These are phyloP conservation scores for Pemphigus obesinymphae DNA, from an alignment of 1,140 invertebrate genomes.

Conservation along the genomic window DNA sequence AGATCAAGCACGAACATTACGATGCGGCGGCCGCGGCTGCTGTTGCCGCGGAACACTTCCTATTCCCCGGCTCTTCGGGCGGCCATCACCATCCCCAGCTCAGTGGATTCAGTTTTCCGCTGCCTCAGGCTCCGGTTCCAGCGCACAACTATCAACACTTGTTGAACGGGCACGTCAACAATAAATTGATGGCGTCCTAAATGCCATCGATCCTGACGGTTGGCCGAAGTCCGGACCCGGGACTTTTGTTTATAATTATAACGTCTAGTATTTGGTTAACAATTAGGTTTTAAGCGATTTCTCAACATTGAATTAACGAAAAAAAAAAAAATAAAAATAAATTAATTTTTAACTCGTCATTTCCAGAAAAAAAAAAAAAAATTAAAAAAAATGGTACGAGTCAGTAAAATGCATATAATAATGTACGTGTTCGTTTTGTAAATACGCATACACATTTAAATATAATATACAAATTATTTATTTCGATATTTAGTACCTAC, in stretches of 20 bases:
- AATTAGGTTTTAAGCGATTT: background rate
- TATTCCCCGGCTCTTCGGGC: background rate
- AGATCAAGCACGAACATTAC: conserved; percentile 26
- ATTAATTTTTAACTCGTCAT: too few species aligned
- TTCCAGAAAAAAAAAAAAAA: too few species aligned
- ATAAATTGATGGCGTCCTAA: conserved; percentile 35
- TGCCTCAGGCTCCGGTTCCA: conserved; percentile 15
- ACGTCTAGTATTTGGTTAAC: background rate
- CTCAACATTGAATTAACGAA: background rate
- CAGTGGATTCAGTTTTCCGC: background rate
- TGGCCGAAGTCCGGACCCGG: background rate
- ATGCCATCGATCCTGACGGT: background rate
- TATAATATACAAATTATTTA: too few species aligned
- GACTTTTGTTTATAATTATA: background rate
- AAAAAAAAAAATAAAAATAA: too few species aligned
- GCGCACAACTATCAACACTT: conserved; percentile 42
- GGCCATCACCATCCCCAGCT: conserved; percentile 32
- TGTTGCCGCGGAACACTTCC: background rate
- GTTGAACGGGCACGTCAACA: conserved; percentile 39
- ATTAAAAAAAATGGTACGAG: too few species aligned
- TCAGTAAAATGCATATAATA: background rate
- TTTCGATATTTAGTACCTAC: too few species aligned
- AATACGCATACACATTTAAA: background rate
- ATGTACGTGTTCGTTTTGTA: background rate
- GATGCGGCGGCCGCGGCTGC: conserved; percentile 23